Evolutionary conservation across 2,888 invertebrate genomes (phyloP).

Genomic region (Torymus tubicola): DNA sequence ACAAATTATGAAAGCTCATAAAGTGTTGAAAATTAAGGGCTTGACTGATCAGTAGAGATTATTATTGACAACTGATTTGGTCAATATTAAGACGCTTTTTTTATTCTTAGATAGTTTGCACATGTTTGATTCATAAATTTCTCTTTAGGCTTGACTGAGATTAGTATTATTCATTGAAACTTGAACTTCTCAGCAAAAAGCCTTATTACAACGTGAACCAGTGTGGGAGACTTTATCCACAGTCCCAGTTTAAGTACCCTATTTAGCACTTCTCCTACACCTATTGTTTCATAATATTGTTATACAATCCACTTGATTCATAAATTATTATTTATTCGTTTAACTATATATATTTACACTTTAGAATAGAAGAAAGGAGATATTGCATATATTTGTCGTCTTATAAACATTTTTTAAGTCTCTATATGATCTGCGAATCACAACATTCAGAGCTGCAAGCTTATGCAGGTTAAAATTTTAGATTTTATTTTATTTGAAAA

Average conservation of each 20-base stretch:
- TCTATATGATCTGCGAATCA: conserved; percentile 40
- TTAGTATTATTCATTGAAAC: conserved; percentile 57
- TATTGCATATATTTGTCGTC: conserved; percentile 43
- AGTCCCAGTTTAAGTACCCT: conserved; percentile 42
- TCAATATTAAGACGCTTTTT: conserved; percentile 45
- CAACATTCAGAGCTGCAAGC: conserved; percentile 43
- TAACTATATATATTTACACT: conserved; percentile 52
- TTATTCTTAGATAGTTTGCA: conserved; percentile 53
- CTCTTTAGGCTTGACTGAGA: conserved; percentile 46
- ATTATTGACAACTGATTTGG: conserved; percentile 51
- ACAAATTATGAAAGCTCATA: conserved; percentile 53
- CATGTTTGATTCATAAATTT: conserved; percentile 43
- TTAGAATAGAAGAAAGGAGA: conserved; percentile 51
- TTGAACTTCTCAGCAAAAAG: conserved; percentile 52
- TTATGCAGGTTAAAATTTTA: conserved; percentile 52
- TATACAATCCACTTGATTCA: conserved; percentile 53
- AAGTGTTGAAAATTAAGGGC: conserved; percentile 49
- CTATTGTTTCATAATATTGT: conserved; percentile 56
- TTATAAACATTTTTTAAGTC: conserved; percentile 54
- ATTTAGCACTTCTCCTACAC: conserved; percentile 45
- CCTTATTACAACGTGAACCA: conserved; percentile 33
- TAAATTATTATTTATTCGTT: conserved; percentile 57
- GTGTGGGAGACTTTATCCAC: conserved; percentile 47
- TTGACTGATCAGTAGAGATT: conserved; percentile 54
- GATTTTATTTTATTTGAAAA: conserved; percentile 53